Evolutionary conservation across 2,888 invertebrate species (phyloP).

Genomic region (Cantharis rustica): DNA sequence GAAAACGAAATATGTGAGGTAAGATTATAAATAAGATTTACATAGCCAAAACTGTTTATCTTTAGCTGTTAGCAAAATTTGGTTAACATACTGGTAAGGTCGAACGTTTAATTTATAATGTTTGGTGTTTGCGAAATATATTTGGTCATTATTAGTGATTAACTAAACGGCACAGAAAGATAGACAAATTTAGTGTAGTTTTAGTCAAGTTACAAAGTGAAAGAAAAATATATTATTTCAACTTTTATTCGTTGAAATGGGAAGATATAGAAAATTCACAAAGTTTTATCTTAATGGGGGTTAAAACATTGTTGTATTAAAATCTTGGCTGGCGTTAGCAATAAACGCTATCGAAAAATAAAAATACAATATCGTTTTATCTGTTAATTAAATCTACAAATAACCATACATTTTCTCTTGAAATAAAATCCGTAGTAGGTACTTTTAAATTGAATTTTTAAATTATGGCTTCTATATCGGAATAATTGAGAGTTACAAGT

Average conservation of each 20-base stretch:
- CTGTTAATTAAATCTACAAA: constrained; percentile 28
- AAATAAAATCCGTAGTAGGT: neutral
- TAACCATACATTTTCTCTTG: constrained; percentile 5
- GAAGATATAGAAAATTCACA: neutral
- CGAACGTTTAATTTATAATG: constrained; percentile 18
- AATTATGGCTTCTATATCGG: neutral
- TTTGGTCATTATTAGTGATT: neutral
- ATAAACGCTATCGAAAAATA: constrained; percentile 12
- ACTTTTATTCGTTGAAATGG: neutral
- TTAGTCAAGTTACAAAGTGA: neutral
- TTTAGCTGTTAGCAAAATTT: constrained; percentile 27
- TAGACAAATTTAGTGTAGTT: neutral
- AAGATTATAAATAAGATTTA: constrained; percentile 24
- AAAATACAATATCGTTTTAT: constrained; percentile 22
- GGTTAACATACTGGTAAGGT: constrained; percentile 17
- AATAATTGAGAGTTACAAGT: neutral
- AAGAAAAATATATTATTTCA: neutral
- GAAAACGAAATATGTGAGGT: constrained; percentile 22
- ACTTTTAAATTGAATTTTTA: neutral
- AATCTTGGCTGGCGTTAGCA: neutral
- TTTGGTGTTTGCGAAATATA: constrained; percentile 1
- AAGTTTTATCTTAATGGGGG: constrained; percentile 1
- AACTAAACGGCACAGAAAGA: neutral
- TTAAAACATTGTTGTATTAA: neutral
- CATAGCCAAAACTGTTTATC: constrained; percentile 29